A percentile compares a stretch with the other conserved stretches of the same genome.
Evolutionary conservation across 1,140 invertebrate genomes (phyloP).

Genomic region (Acromyrmex heyeri): DNA sequence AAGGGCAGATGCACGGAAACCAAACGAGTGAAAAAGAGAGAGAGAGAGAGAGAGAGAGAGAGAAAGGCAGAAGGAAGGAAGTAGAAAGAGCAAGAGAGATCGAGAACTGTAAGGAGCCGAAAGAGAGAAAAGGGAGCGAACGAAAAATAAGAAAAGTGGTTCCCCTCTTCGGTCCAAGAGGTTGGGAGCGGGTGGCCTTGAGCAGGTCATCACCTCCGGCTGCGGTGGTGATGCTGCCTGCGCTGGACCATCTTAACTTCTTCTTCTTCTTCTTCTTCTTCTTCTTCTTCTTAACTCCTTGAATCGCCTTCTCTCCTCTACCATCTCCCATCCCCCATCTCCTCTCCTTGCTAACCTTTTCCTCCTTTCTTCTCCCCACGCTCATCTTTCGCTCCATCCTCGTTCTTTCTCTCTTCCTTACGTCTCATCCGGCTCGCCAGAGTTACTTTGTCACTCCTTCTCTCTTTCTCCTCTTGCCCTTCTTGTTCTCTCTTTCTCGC

Average conservation of each 20-base stretch:
- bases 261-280: slow-evolving; percentile 62
- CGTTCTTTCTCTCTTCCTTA: slow-evolving; percentile 47
- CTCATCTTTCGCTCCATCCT: slow-evolving; percentile 45
- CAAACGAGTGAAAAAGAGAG: not conserved
- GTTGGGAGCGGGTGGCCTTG: slow-evolving; percentile 84
- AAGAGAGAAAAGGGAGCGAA: slow-evolving; percentile 75
- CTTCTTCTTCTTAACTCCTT: slow-evolving; percentile 66
- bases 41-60: not conserved
- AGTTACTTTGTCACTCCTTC: slow-evolving; percentile 56
- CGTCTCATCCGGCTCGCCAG: slow-evolving; percentile 29
- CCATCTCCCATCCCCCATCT: slow-evolving; percentile 39
- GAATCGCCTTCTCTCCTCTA: slow-evolving; percentile 57
- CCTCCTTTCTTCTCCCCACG: slow-evolving; percentile 26
- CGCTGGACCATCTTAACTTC: slow-evolving; percentile 83
- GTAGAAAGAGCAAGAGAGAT: slow-evolving; percentile 54
- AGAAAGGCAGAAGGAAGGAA: slow-evolving; percentile 51
- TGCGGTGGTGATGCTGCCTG: slow-evolving; percentile 76
- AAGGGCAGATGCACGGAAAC: slow-evolving; percentile 58
- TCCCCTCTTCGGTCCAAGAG: slow-evolving; percentile 72
- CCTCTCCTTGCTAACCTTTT: slow-evolving; percentile 53
- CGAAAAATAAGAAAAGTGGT: slow-evolving; percentile 74
- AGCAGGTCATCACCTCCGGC: slow-evolving; percentile 85
- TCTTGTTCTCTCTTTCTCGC: slow-evolving; percentile 24
- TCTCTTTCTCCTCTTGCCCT: slow-evolving; percentile 12
- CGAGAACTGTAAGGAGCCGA: slow-evolving; percentile 52